phyloP scores from a whole-genome alignment of 92 coral and sea anemone species.

The Pocillopora meandrina region DNA sequence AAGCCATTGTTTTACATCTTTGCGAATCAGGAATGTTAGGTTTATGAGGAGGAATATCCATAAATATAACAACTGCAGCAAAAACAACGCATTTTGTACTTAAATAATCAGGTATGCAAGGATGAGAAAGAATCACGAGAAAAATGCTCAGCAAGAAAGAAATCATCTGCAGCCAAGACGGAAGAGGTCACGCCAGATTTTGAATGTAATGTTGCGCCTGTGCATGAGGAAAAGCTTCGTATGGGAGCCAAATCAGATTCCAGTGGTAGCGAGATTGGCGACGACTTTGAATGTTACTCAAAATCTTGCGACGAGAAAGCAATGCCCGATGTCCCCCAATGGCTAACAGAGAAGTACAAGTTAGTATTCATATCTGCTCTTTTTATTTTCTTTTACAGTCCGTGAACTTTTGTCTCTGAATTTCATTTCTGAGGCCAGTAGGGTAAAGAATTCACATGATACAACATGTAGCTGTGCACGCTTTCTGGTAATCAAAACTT shows the following conservation, averaged over 20 bases:
- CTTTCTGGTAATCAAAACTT: too few species aligned
- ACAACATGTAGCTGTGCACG: too few species aligned
- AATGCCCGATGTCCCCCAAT: constrained; percentile 5
- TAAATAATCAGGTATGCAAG: not conserved
- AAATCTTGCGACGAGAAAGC: constrained; percentile 16
- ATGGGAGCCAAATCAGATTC: not conserved
- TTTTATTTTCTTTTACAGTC: too few species aligned
- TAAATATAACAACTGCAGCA: too few species aligned
- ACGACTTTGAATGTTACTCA: constrained; percentile 11
- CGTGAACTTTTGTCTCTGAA: too few species aligned
- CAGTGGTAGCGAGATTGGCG: not conserved
- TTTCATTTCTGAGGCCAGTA: too few species aligned
- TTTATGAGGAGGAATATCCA: too few species aligned
- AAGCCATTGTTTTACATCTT: too few species aligned
- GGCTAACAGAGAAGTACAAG: constrained; percentile 27
- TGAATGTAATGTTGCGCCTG: constrained; percentile 8
- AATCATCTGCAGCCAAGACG: not conserved
- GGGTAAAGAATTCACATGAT: too few species aligned
- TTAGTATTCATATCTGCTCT: not conserved
- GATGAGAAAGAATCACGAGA: not conserved
- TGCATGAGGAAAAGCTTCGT: not conserved
- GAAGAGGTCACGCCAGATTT: constrained; percentile 25
- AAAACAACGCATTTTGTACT: not conserved
- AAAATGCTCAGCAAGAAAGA: not conserved
- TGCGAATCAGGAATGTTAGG: too few species aligned